Evolutionary conservation across 1,140 invertebrate species (phyloP).

Genomic region (Parasteatoda tepidariorum): DNA sequence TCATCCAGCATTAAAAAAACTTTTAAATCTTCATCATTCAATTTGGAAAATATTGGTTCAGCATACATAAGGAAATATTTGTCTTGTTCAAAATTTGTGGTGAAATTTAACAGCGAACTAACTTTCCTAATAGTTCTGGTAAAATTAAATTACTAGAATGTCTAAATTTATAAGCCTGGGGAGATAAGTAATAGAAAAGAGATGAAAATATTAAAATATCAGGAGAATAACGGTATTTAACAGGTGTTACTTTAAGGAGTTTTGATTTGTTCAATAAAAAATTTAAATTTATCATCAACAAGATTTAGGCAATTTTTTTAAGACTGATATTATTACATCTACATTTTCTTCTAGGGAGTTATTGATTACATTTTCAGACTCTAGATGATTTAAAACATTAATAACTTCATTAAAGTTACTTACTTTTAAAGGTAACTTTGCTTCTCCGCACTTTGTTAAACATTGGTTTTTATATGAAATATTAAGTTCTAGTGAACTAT

Average conservation of each 20-base stretch:
- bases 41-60: background rate
- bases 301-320: background rate
- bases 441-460: too few species aligned
- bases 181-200: background rate
- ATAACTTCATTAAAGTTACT: too few species aligned
- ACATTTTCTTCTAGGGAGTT: too few species aligned
- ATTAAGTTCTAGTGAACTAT: too few species aligned
- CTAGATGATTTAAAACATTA: too few species aligned
- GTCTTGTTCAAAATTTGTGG: background rate
- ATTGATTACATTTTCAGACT: too few species aligned
- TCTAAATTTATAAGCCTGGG: background rate
- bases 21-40: background rate
- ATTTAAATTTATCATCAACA: background rate
- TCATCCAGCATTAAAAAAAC: constrained; percentile 60
- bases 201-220: background rate
- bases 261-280: background rate
- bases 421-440: too few species aligned
- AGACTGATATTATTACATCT: too few species aligned
- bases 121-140: background rate
- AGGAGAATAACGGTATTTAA: background rate
- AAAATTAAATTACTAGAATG: background rate
- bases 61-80: background rate
- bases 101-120: background rate
- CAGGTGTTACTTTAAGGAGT: background rate
- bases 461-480: too few species aligned